Evolutionary conservation across 92 coral and sea anemone genomes (phyloP).

Genomic region (Bergia sp.): DNA sequence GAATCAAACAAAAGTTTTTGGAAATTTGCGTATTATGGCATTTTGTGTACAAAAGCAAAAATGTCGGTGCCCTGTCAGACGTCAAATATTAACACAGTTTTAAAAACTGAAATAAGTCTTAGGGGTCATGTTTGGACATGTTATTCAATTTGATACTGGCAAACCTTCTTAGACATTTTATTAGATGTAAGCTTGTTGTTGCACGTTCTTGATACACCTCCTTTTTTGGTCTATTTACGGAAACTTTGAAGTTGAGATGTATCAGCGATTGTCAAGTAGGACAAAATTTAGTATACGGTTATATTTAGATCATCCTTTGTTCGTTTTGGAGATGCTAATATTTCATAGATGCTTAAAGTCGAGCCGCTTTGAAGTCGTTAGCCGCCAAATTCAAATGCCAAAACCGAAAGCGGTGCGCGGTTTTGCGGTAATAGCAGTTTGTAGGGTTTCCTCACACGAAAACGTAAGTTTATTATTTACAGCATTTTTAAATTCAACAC

Average conservation of each 20-base stretch:
- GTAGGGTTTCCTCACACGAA: neutral
- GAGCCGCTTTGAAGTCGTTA: neutral
- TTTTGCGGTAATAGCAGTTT: neutral
- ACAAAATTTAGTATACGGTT: neutral
- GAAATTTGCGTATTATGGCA: conserved; percentile 6
- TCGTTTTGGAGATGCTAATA: neutral
- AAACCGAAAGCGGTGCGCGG: neutral
- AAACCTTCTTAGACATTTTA: too few relatives aligned
- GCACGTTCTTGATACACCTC: too few relatives aligned
- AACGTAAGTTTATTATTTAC: neutral
- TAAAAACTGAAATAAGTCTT: neutral
- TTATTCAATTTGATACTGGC: neutral
- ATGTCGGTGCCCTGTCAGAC: conserved; percentile 19
- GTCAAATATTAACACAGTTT: conserved; percentile 9
- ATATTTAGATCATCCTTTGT: neutral
- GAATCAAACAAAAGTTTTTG: conserved; percentile 24
- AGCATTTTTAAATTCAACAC: neutral
- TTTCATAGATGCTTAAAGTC: neutral
- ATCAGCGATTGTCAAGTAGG: neutral
- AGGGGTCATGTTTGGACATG: neutral
- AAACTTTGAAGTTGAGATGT: neutral
- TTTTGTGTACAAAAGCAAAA: conserved; percentile 37
- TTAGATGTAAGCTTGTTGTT: too few relatives aligned
- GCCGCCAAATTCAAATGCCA: neutral
- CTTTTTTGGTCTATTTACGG: neutral